Base-by-base conservation (phyloP, 1,140 invertebrate species). In the Parapsyche elsis region DNA sequence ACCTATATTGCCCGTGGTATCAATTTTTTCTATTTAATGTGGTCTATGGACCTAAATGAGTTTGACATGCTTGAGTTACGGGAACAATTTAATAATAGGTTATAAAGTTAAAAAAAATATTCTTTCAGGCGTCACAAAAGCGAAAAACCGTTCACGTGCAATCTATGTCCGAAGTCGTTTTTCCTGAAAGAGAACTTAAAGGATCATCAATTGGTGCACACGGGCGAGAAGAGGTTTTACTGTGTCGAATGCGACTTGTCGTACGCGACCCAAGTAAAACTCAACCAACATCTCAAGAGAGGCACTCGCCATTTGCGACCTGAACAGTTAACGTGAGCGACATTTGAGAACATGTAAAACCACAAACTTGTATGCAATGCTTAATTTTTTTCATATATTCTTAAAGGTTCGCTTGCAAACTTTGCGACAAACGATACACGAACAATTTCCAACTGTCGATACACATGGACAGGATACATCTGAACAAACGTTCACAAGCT, bases 221-320 rank as follows among this genome's bases (percentile, higher is more conserved):
- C 57, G 0, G 71, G 38, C 0, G 38, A 14, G 9, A 83, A 83
- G 30, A 44, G 46, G 26, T 83, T 83, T 59, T 83, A 83, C 78
- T 83, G 81, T 24, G 81, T 79, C 14, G 79, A 83, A 61, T 83
- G 81, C 45, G 79, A 83, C 30, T 70, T 83, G n/a, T 83, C 76
- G 10, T 83, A 83, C 38, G 79, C 81, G 0, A 75, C 81, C 0
- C 81, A 83, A 57, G 77, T 71, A 24, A 83, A 83, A 64, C 73
- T 83, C 14, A 83, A 83, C 49, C 81, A 83, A 46, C 81, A 83
- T 77, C 73, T 83, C 0, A 83, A 81, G 38, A 80, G 81, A 78
- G 81, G 81, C 5, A 83, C 76, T 19, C 71, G 67, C 10, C 81
- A 83, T 73, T 26, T 83, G 21, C 45, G 46, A 45, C 81, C 81